Evolutionary conservation across 2,888 invertebrate genomes (phyloP).

Genomic region (Saturnia japonica): DNA sequence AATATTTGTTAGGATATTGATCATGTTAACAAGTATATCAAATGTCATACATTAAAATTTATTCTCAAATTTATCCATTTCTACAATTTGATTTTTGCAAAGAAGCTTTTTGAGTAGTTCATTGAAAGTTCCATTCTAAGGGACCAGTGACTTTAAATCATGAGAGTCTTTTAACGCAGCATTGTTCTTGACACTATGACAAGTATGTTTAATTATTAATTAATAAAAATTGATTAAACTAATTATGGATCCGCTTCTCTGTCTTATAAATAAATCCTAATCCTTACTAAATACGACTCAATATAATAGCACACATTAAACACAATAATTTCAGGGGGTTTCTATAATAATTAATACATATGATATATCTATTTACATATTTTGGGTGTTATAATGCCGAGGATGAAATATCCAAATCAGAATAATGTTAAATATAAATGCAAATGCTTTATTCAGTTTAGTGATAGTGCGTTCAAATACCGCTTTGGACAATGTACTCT

Average conservation of each 20-base stretch:
- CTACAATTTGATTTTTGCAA: background rate
- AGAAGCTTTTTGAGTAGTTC: background rate
- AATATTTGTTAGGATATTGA: background rate
- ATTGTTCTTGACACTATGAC: background rate
- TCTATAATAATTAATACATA: no score
- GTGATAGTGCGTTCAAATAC: background rate
- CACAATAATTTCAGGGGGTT: no score
- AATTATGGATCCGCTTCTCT: no score
- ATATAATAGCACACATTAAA: no score
- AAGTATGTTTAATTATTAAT: background rate
- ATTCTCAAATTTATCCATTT: background rate
- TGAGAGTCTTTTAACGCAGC: background rate
- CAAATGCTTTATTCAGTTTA: background rate
- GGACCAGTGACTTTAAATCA: background rate
- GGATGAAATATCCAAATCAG: no score
- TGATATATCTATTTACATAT: no score
- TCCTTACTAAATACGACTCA: no score
- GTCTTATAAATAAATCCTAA: no score
- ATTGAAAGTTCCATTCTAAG: slow-evolving; percentile 1
- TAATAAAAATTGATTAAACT: background rate
- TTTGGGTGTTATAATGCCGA: no score
- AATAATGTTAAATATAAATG: no score
- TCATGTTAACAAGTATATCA: no score
- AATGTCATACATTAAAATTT: background rate
- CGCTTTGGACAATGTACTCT: background rate